Evolutionary conservation across 2,888 invertebrate genomes (phyloP).

Genomic region (Emmelina monodactyla): DNA sequence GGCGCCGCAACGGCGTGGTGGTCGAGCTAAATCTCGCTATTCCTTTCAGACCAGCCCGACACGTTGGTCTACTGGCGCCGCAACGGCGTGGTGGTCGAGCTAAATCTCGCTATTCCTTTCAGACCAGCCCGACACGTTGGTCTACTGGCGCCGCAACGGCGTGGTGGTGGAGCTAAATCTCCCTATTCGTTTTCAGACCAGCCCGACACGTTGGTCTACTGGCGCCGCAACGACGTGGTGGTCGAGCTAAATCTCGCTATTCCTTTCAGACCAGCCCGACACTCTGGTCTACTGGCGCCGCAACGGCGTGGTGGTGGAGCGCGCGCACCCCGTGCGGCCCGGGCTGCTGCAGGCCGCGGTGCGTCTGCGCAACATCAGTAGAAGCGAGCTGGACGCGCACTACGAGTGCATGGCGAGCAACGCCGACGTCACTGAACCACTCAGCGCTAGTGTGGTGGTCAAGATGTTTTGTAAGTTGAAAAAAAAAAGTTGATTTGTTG

Average conservation of each 20-base stretch:
- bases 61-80: conserved; percentile 41
- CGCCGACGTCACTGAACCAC: conserved; percentile 40
- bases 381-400: conserved; percentile 34
- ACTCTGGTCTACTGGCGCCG: conserved; percentile 41
- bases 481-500: no score
- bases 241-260: conserved; percentile 20
- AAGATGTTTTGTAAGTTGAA: conserved; percentile 50
- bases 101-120: background rate
- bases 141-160: conserved; percentile 44
- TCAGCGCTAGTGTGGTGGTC: conserved; percentile 29
- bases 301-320: conserved; percentile 28
- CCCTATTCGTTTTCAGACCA: no score
- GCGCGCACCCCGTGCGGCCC: conserved; percentile 19
- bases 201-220: conserved; percentile 32
- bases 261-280: conserved; percentile 24
- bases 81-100: conserved; percentile 28
- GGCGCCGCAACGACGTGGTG: conserved; percentile 35
- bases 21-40: conserved; percentile 22
- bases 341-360: conserved; percentile 29
- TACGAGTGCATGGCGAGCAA: conserved; percentile 44
- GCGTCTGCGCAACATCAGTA: conserved; percentile 24
- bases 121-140: conserved; percentile 31
- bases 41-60: conserved; percentile 24
- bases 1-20: conserved; percentile 35
- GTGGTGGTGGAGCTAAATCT: conserved; percentile 24